Percentiles rank a stretch among this genome's conserved stretches.
phyloP scores from a whole-genome alignment of 2,797 vertebrate species.

The Jordanella pulchra region DNA sequence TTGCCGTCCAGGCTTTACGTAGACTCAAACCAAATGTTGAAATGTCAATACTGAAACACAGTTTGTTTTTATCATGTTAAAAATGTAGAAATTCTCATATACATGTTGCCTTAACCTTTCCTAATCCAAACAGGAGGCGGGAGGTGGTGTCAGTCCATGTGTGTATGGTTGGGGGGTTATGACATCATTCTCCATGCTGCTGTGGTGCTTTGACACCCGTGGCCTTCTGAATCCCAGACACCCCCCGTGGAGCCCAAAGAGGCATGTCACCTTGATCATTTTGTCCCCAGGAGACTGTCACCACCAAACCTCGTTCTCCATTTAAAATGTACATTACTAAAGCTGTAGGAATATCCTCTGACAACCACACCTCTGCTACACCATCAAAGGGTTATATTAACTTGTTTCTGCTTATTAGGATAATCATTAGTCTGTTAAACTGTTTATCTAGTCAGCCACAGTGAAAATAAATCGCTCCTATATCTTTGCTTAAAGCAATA shows the following conservation, averaged over 20 bases:
- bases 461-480: slow-evolving; percentile 30
- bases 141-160: slow-evolving; percentile 6
- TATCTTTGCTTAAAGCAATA: slow-evolving; percentile 45
- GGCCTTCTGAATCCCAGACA: slow-evolving; percentile 69
- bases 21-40: neutral
- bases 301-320: slow-evolving; percentile 16
- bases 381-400: neutral
- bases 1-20: too few relatives aligned
- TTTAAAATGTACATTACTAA: neutral
- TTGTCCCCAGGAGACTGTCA: slow-evolving; percentile 40
- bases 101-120: slow-evolving; percentile 32
- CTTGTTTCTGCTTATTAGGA: neutral
- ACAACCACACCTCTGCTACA: neutral
- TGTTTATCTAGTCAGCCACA: slow-evolving; percentile 6
- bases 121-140: slow-evolving; percentile 7
- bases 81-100: neutral
- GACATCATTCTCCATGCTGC: slow-evolving; percentile 50
- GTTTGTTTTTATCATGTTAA: neutral
- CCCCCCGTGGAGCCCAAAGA: slow-evolving; percentile 65
- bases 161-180: slow-evolving; percentile 30
- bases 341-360: neutral
- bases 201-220: slow-evolving; percentile 61
- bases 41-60: neutral
- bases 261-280: slow-evolving; percentile 68
- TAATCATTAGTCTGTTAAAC: neutral